Evolutionary conservation across 2,888 invertebrate species (phyloP).

Genomic region (Pristionchus entomophagus): DNA sequence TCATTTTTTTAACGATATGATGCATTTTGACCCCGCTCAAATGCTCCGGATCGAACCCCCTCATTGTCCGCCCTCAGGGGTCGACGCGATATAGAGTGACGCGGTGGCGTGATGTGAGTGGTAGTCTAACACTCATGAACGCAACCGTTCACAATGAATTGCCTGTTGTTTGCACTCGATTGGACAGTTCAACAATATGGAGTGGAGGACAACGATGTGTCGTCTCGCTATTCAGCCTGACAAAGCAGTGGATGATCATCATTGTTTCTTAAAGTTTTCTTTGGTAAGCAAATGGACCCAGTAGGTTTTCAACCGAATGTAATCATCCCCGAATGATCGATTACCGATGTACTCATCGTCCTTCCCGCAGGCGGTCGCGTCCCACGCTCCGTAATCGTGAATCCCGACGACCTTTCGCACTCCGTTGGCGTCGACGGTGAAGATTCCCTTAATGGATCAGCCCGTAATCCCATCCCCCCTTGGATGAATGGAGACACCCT

Average conservation of each 20-base stretch:
- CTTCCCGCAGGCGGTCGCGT: conserved; percentile 71
- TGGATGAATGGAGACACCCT: not conserved
- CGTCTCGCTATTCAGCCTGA: too few species aligned
- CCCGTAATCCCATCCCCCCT: conserved; percentile 20
- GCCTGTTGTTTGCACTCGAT: conserved; percentile 22
- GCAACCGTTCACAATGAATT: conserved; percentile 27
- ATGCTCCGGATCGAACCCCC: too few species aligned
- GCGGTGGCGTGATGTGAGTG: conserved; percentile 31
- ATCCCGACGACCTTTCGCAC: conserved; percentile 72
- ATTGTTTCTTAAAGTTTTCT: too few species aligned
- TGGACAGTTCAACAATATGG: not conserved
- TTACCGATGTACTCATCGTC: conserved; percentile 74
- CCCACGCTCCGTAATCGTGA: conserved; percentile 74
- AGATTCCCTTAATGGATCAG: conserved; percentile 70
- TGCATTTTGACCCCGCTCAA: not conserved
- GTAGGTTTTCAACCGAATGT: too few species aligned
- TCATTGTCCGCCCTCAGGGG: too few species aligned
- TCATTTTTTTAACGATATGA: too few species aligned
- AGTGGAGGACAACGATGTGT: too few species aligned
- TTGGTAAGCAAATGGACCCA: too few species aligned
- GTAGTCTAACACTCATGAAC: conserved; percentile 42
- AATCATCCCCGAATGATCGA: too few species aligned
- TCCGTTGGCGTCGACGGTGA: conserved; percentile 72
- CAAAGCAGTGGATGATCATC: too few species aligned
- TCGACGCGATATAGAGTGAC: not conserved